Percentiles rank a stretch among this genome's conserved stretches.
These are phyloP conservation scores for Drosophila sucinea DNA, from an alignment of 1,140 invertebrate species.

Conservation along the genomic window DNA sequence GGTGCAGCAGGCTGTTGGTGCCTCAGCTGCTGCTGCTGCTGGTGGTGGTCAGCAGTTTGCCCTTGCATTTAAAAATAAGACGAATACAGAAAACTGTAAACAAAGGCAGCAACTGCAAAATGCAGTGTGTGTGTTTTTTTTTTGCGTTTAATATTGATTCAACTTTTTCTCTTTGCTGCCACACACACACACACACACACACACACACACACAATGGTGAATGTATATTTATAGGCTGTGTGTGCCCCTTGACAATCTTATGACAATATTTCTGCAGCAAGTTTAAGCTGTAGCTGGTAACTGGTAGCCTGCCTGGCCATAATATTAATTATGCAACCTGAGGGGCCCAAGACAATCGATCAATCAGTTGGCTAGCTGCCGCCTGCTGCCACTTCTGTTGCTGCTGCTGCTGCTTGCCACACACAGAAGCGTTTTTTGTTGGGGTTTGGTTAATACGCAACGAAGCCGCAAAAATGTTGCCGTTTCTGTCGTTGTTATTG, in stretches of 20 bases:
- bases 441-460: conserved; percentile 12
- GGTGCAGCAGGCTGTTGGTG: conserved; percentile 1
- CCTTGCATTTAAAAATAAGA: conserved; percentile 14
- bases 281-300: conserved; percentile 4
- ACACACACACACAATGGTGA: neutral
- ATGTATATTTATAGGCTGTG: conserved; percentile 11
- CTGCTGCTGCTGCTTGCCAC: conserved; percentile 3
- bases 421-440: conserved; percentile 10
- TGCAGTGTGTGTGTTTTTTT: neutral
- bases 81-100: conserved; percentile 8
- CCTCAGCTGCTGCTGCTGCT: neutral
- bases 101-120: neutral
- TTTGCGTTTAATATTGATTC: conserved; percentile 9
- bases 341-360: conserved; percentile 12
- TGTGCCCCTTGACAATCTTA: conserved; percentile 13
- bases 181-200: too few relatives aligned
- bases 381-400: neutral
- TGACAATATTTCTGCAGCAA: conserved; percentile 12
- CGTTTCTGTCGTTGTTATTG: neutral
- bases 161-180: conserved; percentile 2
- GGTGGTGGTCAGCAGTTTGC: conserved; percentile 5
- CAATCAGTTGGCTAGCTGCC: conserved; percentile 6
- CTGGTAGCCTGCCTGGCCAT: conserved; percentile 11
- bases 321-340: conserved; percentile 14
- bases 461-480: conserved; percentile 13